These are phyloP conservation scores for Hylaea fasciaria DNA, from an alignment of 2,888 invertebrate genomes.

Conservation along the genomic window DNA sequence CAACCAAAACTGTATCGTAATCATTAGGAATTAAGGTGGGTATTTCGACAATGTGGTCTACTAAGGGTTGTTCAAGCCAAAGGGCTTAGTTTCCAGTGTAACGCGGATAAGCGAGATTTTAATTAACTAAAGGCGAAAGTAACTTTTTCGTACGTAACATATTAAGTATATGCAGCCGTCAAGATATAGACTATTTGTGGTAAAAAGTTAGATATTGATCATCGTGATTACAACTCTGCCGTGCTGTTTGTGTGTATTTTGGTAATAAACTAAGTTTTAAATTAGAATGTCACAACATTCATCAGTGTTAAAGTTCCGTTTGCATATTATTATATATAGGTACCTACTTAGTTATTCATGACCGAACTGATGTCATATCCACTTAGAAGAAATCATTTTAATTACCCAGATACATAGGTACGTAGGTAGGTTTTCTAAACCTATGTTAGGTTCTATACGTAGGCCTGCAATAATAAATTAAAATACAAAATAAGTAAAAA, in stretches of 20 bases:
- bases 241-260: too few relatives aligned
- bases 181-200: slow-evolving; percentile 14
- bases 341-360: too few relatives aligned
- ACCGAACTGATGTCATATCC: too few relatives aligned
- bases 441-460: too few relatives aligned
- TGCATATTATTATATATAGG: too few relatives aligned
- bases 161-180: not conserved
- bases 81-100: slow-evolving; percentile 76
- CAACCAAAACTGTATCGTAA: slow-evolving; percentile 51
- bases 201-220: slow-evolving; percentile 1
- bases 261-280: not conserved
- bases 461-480: too few relatives aligned
- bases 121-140: slow-evolving; percentile 72
- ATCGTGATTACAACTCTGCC: too few relatives aligned
- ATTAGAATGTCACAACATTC: too few relatives aligned
- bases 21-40: slow-evolving; percentile 43
- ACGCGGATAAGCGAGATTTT: slow-evolving; percentile 80
- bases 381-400: too few relatives aligned
- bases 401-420: too few relatives aligned
- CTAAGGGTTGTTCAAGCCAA: slow-evolving; percentile 67
- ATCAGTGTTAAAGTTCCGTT: too few relatives aligned
- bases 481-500: not conserved
- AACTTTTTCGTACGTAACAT: slow-evolving; percentile 41
- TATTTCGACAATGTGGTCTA: slow-evolving; percentile 36
- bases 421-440: too few relatives aligned